Conservation (phyloP, 2,113 vertebrate genomes). For the Scophthalmus maximus region DNA sequence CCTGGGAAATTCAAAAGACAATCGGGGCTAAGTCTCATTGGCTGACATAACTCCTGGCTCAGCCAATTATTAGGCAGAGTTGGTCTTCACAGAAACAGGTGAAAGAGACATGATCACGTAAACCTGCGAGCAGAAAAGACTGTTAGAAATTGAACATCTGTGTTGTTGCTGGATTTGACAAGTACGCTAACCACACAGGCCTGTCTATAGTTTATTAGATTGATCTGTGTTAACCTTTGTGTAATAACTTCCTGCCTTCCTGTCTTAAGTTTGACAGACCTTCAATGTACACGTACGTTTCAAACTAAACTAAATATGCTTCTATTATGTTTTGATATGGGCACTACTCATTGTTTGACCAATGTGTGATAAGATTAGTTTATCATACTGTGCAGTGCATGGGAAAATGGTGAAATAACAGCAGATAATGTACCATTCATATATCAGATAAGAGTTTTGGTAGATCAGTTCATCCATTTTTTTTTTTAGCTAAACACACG, state of each 20-base stretch:
- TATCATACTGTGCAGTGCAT: not conserved
- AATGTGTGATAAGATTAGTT: too few species aligned
- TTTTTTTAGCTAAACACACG: too few species aligned
- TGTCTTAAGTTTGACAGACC: not conserved
- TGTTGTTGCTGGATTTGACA: not conserved
- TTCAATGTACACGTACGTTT: not conserved
- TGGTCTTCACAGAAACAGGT: conserved; percentile 55
- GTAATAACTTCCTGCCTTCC: too few species aligned
- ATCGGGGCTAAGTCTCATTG: conserved; percentile 37
- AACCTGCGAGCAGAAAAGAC: conserved; percentile 50
- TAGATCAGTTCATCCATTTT: too few species aligned
- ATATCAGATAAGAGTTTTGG: too few species aligned
- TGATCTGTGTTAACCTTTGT: not conserved
- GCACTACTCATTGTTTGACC: too few species aligned
- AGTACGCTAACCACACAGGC: not conserved
- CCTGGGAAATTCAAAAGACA: conserved; percentile 52
- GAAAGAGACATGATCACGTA: conserved; percentile 44
- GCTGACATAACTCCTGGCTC: conserved; percentile 26
- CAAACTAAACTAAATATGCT: too few species aligned
- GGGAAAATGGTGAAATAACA: too few species aligned
- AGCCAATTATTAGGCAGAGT: conserved; percentile 32
- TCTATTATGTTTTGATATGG: too few species aligned
- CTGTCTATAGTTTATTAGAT: not conserved
- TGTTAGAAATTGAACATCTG: not conserved
- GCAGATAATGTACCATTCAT: too few species aligned